phyloP scores from a whole-genome alignment of 2,797 vertebrate species.

The Serranus cabrilla region DNA sequence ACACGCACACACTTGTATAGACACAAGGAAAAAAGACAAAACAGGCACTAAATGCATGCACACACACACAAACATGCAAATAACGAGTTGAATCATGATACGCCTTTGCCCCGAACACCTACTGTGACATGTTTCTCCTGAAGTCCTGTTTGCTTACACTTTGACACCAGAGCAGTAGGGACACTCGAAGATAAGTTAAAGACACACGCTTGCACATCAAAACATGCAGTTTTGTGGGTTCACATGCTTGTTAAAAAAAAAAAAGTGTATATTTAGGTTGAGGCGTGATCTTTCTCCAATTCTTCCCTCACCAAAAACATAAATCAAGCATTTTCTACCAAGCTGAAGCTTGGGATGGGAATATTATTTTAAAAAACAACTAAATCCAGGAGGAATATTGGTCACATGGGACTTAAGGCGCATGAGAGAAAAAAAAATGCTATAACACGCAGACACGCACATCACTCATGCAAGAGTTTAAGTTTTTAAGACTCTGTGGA shows the following conservation, averaged over 20 bases:
- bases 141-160: constrained; percentile 8
- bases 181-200: not conserved
- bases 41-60: constrained; percentile 7
- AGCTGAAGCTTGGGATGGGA: not conserved
- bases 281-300: not conserved
- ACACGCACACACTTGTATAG: not conserved
- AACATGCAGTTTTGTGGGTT: constrained; percentile 2
- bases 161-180: not conserved
- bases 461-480: constrained; percentile 8
- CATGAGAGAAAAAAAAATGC: not conserved
- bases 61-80: constrained; percentile 7
- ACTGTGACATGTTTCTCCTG: not conserved
- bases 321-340: constrained; percentile 10
- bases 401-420: constrained; percentile 7
- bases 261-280: not conserved
- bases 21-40: constrained; percentile 5
- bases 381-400: constrained; percentile 16
- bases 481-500: constrained; percentile 17
- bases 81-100: constrained; percentile 8
- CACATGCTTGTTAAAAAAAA: constrained; percentile 12
- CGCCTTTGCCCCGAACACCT: not conserved
- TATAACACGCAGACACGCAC: constrained; percentile 8
- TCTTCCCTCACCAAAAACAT: not conserved
- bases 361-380: constrained; percentile 16
- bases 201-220: not conserved